phyloP scores from a whole-genome alignment of 92 coral and sea anemone genomes.

The Phenganax marumi region DNA sequence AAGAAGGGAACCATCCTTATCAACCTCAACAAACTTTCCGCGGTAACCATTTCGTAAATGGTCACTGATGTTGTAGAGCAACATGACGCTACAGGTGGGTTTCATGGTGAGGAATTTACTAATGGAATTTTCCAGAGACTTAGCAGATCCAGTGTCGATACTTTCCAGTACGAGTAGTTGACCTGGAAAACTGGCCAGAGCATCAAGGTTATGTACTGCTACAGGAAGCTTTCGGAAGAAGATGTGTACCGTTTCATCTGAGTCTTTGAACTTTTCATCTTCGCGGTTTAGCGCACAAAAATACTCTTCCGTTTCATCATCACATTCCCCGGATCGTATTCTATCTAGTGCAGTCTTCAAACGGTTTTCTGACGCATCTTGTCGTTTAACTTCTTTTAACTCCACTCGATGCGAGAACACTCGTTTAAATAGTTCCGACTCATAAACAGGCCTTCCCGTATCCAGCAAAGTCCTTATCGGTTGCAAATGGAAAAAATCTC shows the following conservation, averaged over 20 bases:
- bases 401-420: background rate
- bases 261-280: background rate
- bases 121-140: too few species aligned
- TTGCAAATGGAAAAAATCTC: background rate
- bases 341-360: background rate
- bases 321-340: background rate
- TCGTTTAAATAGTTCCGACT: background rate
- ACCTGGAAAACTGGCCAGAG: too few species aligned
- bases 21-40: too few species aligned
- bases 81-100: too few species aligned
- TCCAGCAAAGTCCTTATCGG: background rate
- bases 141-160: too few species aligned
- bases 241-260: background rate
- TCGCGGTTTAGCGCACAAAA: background rate
- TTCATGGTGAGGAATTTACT: too few species aligned
- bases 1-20: too few species aligned
- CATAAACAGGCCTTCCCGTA: background rate
- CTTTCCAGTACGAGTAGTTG: too few species aligned
- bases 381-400: background rate
- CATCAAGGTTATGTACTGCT: background rate
- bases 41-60: too few species aligned
- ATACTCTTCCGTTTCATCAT: background rate
- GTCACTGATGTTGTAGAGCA: too few species aligned
- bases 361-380: background rate
- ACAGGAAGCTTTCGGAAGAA: background rate